A percentile compares a stretch with the other conserved stretches of the same genome.
Conservation (phyloP, 2,888 invertebrate genomes). For the Tyria jacobaeae region DNA sequence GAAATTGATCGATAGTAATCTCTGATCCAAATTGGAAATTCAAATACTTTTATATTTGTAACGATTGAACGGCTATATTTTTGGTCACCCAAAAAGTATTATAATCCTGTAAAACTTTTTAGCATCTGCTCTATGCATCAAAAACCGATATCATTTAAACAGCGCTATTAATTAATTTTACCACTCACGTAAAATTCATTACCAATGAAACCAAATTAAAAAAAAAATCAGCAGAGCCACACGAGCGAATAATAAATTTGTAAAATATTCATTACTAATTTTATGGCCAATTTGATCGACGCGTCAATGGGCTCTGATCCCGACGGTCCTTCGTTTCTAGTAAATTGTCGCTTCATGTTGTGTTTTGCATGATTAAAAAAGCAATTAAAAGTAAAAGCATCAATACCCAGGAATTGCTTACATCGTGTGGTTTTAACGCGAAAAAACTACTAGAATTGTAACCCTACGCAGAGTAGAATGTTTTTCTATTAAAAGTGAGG, state of each 20-base stretch:
- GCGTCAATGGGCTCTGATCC: slow-evolving; percentile 1
- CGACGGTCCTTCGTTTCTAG: slow-evolving; percentile 3
- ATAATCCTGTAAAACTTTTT: too few species aligned
- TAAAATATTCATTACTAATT: slow-evolving; percentile 19
- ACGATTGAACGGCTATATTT: too few species aligned
- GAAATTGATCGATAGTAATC: too few species aligned
- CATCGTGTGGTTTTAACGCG: not conserved
- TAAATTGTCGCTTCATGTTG: slow-evolving; percentile 18
- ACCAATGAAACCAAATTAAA: slow-evolving; percentile 2
- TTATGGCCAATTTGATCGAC: slow-evolving; percentile 9
- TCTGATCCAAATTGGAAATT: too few species aligned
- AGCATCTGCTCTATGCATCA: too few species aligned
- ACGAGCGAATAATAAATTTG: slow-evolving; percentile 9
- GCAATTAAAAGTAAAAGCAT: slow-evolving; percentile 41
- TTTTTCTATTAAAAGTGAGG: too few species aligned
- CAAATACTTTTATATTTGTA: too few species aligned
- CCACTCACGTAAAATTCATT: not conserved
- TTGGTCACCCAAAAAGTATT: too few species aligned
- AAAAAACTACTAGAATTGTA: too few species aligned
- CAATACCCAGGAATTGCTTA: slow-evolving; percentile 27
- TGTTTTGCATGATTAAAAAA: slow-evolving; percentile 36
- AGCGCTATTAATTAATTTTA: not conserved
- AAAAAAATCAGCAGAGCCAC: not conserved
- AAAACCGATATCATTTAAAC: too few species aligned
- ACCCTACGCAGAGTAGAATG: too few species aligned